These are phyloP conservation scores for Strigamia maritima DNA, from an alignment of 2,888 invertebrate species.

Conservation along the genomic window DNA sequence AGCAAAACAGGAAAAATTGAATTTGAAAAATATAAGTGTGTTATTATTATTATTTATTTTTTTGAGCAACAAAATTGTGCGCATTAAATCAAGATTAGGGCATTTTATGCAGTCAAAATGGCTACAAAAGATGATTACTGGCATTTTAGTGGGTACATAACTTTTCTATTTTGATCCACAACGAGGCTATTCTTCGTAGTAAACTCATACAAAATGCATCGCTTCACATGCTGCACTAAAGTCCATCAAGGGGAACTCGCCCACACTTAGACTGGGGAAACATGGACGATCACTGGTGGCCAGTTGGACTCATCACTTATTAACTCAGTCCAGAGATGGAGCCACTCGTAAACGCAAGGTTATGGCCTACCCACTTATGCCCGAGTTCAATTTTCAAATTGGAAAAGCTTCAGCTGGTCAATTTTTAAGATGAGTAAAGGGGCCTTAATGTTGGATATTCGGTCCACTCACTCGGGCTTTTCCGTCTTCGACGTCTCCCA, in stretches of 20 bases:
- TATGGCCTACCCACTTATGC: neutral
- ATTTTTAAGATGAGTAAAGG: constrained; percentile 16
- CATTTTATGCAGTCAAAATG: neutral
- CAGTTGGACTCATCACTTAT: constrained; percentile 23
- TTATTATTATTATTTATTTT: too few species aligned
- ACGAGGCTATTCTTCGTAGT: neutral
- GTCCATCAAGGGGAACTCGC: constrained; percentile 10
- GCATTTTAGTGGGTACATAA: constrained; percentile 11
- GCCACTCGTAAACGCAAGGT: constrained; percentile 13
- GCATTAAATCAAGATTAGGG: neutral
- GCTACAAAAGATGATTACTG: constrained; percentile 23
- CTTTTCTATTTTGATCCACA: neutral
- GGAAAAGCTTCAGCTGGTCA: constrained; percentile 2
- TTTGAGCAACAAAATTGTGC: neutral
- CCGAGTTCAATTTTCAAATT: constrained; percentile 19
- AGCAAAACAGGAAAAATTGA: neutral
- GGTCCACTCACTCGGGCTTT: constrained; percentile 7
- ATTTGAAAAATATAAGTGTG: neutral
- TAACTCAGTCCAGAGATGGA: constrained; percentile 12
- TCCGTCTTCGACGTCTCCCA: neutral
- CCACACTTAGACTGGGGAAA: neutral
- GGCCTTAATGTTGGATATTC: neutral
- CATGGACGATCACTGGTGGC: constrained; percentile 4
- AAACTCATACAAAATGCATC: constrained; percentile 20
- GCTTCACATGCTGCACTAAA: neutral